Conservation (phyloP, 2,888 invertebrate genomes). For the Sepioteuthis lessoniana region DNA sequence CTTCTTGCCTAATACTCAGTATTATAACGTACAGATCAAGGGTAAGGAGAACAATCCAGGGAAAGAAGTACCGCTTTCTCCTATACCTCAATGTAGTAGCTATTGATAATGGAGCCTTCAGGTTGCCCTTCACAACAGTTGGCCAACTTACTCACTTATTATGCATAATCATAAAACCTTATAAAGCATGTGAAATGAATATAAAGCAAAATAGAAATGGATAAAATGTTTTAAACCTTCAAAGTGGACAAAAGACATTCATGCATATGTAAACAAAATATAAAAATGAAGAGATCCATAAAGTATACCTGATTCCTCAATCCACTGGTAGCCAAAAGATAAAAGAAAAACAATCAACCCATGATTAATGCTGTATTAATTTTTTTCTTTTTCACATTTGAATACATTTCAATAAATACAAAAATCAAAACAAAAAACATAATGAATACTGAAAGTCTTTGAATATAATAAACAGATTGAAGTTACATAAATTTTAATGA, state of each 20-base stretch:
- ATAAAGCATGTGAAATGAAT: background rate
- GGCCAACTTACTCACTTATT: too few species aligned
- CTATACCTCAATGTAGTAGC: too few species aligned
- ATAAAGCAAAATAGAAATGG: too few species aligned
- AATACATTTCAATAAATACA: background rate
- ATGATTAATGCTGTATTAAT: background rate
- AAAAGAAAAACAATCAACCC: conserved; percentile 13
- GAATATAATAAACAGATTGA: too few species aligned
- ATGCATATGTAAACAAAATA: background rate
- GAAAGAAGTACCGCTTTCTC: too few species aligned
- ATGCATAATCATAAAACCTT: background rate
- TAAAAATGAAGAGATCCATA: background rate
- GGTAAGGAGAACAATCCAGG: too few species aligned
- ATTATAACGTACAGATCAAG: too few species aligned
- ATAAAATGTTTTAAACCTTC: background rate
- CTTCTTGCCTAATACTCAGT: too few species aligned
- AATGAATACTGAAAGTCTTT: too few species aligned
- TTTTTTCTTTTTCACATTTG: background rate
- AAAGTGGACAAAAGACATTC: background rate
- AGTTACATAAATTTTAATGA: background rate
- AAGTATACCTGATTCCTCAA: conserved; percentile 20
- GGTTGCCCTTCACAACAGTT: too few species aligned
- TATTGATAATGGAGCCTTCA: too few species aligned
- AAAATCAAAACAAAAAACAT: background rate
- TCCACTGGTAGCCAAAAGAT: conserved; percentile 18